A percentile compares a stretch with the other conserved stretches of the same genome.
These are phyloP conservation scores for Mastacembelus armatus DNA, from an alignment of 2,797 vertebrate genomes.

Conservation along the genomic window DNA sequence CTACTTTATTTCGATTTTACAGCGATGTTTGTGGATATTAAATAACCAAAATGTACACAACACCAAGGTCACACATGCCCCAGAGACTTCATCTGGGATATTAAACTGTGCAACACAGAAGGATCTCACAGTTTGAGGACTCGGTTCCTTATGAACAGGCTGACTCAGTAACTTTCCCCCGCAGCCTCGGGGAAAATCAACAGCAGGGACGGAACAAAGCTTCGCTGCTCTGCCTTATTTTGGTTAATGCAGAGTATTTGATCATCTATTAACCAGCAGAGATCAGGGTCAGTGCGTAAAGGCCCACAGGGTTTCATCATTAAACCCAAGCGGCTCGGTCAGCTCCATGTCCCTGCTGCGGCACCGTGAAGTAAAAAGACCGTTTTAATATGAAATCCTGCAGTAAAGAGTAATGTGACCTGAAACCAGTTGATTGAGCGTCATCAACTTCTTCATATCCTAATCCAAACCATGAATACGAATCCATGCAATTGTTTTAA, in stretches of 20 bases:
- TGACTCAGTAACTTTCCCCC: constrained; percentile 7
- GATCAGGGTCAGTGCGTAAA: constrained; percentile 71
- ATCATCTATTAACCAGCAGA: constrained; percentile 78
- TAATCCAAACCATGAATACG: too few relatives aligned
- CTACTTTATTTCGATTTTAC: neutral
- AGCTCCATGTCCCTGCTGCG: constrained; percentile 43
- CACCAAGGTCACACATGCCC: neutral
- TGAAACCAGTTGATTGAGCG: neutral
- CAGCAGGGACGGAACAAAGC: constrained; percentile 44
- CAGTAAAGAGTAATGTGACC: neutral
- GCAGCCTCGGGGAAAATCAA: constrained; percentile 25
- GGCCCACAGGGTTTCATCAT: constrained; percentile 59
- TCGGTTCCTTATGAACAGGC: neutral
- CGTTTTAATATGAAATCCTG: neutral
- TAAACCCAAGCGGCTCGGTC: constrained; percentile 47
- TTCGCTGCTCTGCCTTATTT: constrained; percentile 43
- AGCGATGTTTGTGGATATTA: too few relatives aligned
- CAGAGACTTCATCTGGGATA: neutral
- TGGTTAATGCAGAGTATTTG: constrained; percentile 42
- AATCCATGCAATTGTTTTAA: neutral
- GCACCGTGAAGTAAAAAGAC: neutral
- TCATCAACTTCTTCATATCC: too few relatives aligned
- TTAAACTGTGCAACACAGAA: neutral
- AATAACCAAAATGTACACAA: neutral
- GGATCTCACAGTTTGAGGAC: neutral